Conservation (phyloP, 1,140 invertebrate genomes). For the Neoseiulus cucumeris region DNA sequence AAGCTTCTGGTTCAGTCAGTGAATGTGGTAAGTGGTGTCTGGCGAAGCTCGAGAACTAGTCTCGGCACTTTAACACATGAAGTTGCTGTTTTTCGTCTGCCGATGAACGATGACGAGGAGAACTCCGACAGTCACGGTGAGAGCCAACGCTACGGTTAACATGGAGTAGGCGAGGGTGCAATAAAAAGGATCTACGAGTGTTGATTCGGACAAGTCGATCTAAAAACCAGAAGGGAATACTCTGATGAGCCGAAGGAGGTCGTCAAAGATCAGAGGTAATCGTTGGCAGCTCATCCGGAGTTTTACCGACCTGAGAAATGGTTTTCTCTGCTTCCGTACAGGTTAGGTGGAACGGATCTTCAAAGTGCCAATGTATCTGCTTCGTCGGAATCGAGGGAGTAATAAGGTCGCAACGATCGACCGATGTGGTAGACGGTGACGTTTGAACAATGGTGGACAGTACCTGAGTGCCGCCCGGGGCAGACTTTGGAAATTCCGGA, state of each 20-base stretch:
- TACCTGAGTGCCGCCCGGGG: too few relatives aligned
- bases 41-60: not conserved
- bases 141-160: slow-evolving; percentile 18
- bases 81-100: slow-evolving; percentile 20
- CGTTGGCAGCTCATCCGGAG: too few relatives aligned
- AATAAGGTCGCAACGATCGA: not conserved
- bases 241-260: too few relatives aligned
- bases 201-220: not conserved
- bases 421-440: not conserved
- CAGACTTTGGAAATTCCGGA: too few relatives aligned
- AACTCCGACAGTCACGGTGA: slow-evolving; percentile 19
- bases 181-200: slow-evolving; percentile 12
- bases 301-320: not conserved
- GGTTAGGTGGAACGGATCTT: not conserved
- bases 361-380: not conserved
- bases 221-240: not conserved
- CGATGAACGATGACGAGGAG: slow-evolving; percentile 19
- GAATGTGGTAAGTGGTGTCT: not conserved
- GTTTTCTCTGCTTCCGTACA: not conserved
- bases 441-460: too few relatives aligned
- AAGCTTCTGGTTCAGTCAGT: not conserved
- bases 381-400: not conserved
- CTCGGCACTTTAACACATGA: slow-evolving; percentile 14
- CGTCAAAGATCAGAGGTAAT: too few relatives aligned
- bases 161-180: slow-evolving; percentile 22